A percentile compares a stretch with the other conserved stretches of the same genome.
These are phyloP conservation scores for Hemicentrotus pulcherrimus DNA, from an alignment of 35 echinoderm and acorn worm species.

Conservation along the genomic window DNA sequence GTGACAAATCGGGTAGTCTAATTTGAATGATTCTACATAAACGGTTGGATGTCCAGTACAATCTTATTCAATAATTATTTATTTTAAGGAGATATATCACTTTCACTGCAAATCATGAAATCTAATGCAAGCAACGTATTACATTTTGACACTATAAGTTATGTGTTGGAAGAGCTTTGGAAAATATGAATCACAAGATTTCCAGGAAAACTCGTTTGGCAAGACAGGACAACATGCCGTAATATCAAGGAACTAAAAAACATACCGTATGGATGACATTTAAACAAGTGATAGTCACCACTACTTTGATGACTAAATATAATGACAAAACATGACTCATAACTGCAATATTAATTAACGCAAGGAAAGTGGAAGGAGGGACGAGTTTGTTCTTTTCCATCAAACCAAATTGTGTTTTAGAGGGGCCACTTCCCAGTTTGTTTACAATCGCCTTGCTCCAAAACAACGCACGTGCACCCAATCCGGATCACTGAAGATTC, in stretches of 20 bases:
- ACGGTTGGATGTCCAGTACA: too few species aligned
- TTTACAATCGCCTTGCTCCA: neutral
- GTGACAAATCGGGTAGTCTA: too few species aligned
- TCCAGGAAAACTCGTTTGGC: slow-evolving; percentile 6
- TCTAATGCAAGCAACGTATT: neutral
- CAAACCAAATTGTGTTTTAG: neutral
- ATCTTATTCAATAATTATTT: too few species aligned
- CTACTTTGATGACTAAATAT: slow-evolving; percentile 4
- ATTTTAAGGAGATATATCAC: too few species aligned
- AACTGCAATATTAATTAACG: neutral
- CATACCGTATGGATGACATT: slow-evolving; percentile 23
- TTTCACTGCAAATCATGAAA: too few species aligned
- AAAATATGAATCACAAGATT: slow-evolving; percentile 15
- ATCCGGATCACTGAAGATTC: neutral
- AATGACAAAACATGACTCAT: slow-evolving; percentile 36
- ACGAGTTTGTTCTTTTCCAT: neutral
- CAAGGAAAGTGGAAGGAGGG: neutral
- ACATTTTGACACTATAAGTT: neutral
- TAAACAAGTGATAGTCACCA: neutral
- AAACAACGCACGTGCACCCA: neutral
- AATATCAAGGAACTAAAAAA: neutral
- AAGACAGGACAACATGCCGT: neutral
- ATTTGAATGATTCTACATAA: too few species aligned
- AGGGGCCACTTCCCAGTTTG: neutral
- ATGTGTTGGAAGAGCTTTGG: neutral